Evolutionary conservation across 2,888 invertebrate genomes (phyloP).

Genomic region (Alloplasta piceator): DNA sequence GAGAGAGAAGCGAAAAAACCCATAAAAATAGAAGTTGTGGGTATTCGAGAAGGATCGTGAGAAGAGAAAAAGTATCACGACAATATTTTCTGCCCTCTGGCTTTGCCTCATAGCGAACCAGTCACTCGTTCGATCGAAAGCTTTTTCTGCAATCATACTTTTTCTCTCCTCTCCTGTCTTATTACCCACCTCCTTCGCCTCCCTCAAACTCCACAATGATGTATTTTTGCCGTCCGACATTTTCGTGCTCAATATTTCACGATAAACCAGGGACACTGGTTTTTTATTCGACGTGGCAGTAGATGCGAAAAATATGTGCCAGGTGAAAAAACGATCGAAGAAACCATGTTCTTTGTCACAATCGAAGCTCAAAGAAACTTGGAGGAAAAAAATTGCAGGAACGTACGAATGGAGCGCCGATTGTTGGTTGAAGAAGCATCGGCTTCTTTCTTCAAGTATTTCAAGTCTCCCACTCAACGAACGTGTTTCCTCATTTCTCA

Average conservation of each 20-base stretch:
- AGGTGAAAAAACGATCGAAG: too few species aligned
- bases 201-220: conserved; percentile 43
- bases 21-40: conserved; percentile 24
- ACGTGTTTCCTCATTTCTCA: conserved; percentile 36
- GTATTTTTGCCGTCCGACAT: conserved; percentile 34
- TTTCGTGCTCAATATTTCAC: too few species aligned
- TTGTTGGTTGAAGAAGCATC: too few species aligned
- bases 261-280: too few species aligned
- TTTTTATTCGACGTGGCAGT: too few species aligned
- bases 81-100: conserved; percentile 57
- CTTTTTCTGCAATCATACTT: conserved; percentile 41
- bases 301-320: too few species aligned
- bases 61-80: conserved; percentile 48
- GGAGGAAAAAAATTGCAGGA: too few species aligned
- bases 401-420: too few species aligned
- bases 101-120: conserved; percentile 50
- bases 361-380: too few species aligned
- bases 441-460: conserved; percentile 38
- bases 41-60: conserved; percentile 21
- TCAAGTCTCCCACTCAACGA: conserved; percentile 10
- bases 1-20: conserved; percentile 1
- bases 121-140: conserved; percentile 40
- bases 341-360: too few species aligned
- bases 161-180: conserved; percentile 24
- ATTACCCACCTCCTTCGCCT: conserved; percentile 7